These are phyloP conservation scores for Macquaria australasica DNA, from an alignment of 2,113 vertebrate genomes.

Conservation along the genomic window DNA sequence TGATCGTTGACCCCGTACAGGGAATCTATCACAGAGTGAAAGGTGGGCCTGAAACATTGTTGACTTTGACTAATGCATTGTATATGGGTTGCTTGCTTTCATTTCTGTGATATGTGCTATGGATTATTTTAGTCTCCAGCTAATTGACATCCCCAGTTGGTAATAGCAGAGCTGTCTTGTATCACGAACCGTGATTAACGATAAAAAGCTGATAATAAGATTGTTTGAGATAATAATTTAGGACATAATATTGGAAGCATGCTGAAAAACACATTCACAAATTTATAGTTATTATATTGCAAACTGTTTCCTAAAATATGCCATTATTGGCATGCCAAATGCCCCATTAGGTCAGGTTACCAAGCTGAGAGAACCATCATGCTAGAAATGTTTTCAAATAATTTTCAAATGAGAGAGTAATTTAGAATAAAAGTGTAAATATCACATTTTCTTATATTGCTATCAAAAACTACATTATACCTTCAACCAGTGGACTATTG, in stretches of 20 bases:
- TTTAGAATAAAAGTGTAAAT: background rate
- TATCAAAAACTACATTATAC: background rate
- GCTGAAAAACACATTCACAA: too few relatives aligned
- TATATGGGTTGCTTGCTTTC: background rate
- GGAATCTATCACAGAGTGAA: slow-evolving; percentile 93
- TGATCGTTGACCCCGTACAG: slow-evolving; percentile 89
- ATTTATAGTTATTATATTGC: background rate
- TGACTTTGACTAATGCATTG: background rate
- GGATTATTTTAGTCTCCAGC: background rate
- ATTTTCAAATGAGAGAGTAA: too few relatives aligned
- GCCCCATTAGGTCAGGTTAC: background rate
- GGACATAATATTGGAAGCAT: background rate
- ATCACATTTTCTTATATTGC: background rate
- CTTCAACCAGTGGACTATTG: background rate
- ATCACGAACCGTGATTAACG: background rate
- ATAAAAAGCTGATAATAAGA: background rate
- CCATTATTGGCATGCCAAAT: background rate
- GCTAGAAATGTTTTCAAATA: too few relatives aligned
- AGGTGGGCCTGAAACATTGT: slow-evolving; percentile 84
- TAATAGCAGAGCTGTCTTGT: background rate
- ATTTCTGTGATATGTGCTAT: background rate
- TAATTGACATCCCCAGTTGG: background rate
- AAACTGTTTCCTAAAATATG: background rate
- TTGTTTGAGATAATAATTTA: background rate
- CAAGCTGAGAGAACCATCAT: background rate